Conservation (phyloP, 2,113 vertebrate genomes). For the Picathartes gymnocephalus region DNA sequence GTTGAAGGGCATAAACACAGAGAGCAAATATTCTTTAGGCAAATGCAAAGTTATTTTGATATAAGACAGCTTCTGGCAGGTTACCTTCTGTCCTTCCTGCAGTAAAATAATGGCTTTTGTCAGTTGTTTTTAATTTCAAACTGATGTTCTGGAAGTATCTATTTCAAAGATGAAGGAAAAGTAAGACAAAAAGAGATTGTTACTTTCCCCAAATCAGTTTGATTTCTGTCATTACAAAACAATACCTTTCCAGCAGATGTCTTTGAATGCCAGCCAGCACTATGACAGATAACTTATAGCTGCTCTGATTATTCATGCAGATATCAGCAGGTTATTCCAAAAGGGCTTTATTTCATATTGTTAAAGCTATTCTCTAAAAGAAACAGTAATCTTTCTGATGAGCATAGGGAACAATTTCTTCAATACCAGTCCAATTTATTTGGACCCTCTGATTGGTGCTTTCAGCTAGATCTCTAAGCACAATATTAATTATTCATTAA, state of each 20-base stretch:
- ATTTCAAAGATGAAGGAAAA: constrained; percentile 49
- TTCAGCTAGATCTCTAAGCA: constrained; percentile 66
- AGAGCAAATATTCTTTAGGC: neutral
- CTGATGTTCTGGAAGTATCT: constrained; percentile 14
- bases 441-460: constrained; percentile 64
- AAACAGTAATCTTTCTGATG: constrained; percentile 73
- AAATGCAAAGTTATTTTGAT: constrained; percentile 5
- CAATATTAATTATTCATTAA: constrained; percentile 77
- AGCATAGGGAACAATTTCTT: constrained; percentile 67
- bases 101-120: constrained; percentile 31
- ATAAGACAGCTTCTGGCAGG: neutral
- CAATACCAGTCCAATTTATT: constrained; percentile 72
- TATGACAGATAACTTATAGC: constrained; percentile 57
- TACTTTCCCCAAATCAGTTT: constrained; percentile 43
- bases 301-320: constrained; percentile 66
- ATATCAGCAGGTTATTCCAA: constrained; percentile 66
- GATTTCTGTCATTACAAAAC: constrained; percentile 64
- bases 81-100: constrained; percentile 17
- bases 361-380: constrained; percentile 67
- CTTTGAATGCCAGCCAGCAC: constrained; percentile 50
- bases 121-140: constrained; percentile 22
- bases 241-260: constrained; percentile 52
- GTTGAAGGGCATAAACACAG: neutral
- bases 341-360: constrained; percentile 64
- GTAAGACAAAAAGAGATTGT: constrained; percentile 34